Conservation (phyloP, 2,797 vertebrate species). For the Rhynchotus rufescens region DNA sequence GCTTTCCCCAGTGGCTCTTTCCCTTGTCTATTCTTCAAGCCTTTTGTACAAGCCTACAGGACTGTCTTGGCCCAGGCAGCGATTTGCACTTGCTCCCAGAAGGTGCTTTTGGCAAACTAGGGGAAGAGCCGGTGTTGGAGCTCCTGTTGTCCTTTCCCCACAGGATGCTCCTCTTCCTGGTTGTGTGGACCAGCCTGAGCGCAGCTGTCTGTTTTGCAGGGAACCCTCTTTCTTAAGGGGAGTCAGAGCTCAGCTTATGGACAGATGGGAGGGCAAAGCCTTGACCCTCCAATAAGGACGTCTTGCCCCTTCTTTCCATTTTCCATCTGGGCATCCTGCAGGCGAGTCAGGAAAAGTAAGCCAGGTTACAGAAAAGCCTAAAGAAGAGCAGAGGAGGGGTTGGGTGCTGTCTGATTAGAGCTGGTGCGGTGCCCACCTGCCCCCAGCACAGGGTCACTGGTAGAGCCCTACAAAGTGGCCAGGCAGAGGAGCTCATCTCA, state of each 20-base stretch:
- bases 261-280: accelerated
- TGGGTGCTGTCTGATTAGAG: background rate
- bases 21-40: accelerated
- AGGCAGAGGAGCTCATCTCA: background rate
- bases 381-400: background rate
- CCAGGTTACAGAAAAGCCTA: background rate
- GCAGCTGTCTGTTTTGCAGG: accelerated
- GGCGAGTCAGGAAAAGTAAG: background rate
- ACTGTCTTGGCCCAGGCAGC: background rate
- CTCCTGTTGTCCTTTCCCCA: background rate
- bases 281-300: background rate
- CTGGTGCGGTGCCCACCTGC: background rate
- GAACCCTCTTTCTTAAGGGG: accelerated
- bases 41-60: background rate
- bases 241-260: accelerated
- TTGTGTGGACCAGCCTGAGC: background rate
- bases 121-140: background rate
- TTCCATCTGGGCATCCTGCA: background rate
- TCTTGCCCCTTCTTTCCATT: background rate
- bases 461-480: background rate
- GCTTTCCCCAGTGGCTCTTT: background rate
- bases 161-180: accelerated
- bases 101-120: background rate
- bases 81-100: background rate
- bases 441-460: background rate